Base-by-base conservation (phyloP, 1,140 invertebrate species). In the Ooceraea biroi region DNA sequence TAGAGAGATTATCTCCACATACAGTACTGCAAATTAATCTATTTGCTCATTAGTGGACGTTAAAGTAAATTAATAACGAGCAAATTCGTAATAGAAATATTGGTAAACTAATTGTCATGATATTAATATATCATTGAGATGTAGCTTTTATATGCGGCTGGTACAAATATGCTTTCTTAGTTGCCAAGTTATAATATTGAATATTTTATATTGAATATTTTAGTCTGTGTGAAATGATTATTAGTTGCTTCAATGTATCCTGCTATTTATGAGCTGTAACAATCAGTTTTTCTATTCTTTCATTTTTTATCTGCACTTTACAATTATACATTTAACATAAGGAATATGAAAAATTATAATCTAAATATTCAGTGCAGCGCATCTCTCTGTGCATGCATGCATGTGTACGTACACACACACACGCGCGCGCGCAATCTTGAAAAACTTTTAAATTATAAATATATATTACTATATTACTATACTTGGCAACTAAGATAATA, bases 401-500 rank as follows among this genome's bases (percentile, higher is more conserved):
- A n/a, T n/a, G n/a, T n/a, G n/a, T n/a, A n/a, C n/a, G n/a, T n/a
- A n/a, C n/a, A n/a, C n/a, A n/a, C n/a, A n/a, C n/a, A n/a, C n/a
- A n/a, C n/a, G n/a, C n/a, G n/a, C n/a, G n/a, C n/a, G n/a, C n/a
- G n/a, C n/a, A n/a, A n/a, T n/a, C n/a, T n/a, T n/a, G n/a, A n/a
- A n/a, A n/a, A n/a, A n/a, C n/a, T n/a, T n/a, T n/a, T n/a, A n/a
- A n/a, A n/a, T n/a, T n/a, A n/a, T n/a, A n/a, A n/a, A n/a, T n/a
- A n/a, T n/a, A n/a, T n/a, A n/a, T n/a, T n/a, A n/a, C n/a, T n/a
- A n/a, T n/a, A n/a, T n/a, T n/a, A n/a, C n/a, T n/a, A n/a, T n/a
- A 63, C 14, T 50, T 77, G 19, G 2, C 8, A 41, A 3, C 22
- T 66, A 66, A 77, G 36, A 48, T 76, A 19, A 63, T 1, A 36